These are phyloP conservation scores for Microtus pennsylvanicus DNA, from an alignment of 2,113 vertebrate species.

Conservation along the genomic window DNA sequence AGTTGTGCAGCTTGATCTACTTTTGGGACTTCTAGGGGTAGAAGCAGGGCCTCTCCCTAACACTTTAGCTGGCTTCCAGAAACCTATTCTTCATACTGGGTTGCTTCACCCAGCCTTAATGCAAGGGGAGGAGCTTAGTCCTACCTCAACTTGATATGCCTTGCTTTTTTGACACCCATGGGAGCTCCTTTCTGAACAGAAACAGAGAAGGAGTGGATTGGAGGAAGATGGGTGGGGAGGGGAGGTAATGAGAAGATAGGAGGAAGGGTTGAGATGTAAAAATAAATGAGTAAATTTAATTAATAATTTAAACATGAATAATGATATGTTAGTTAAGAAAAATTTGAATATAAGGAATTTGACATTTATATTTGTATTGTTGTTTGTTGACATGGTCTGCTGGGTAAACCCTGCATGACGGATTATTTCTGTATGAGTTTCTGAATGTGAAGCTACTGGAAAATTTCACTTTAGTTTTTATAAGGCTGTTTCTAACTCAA, in stretches of 20 bases:
- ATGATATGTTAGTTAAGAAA: no score
- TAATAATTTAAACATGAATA: no score
- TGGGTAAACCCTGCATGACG: slow-evolving; percentile 13
- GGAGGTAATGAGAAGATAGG: no score
- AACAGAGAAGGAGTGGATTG: no score
- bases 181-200: no score
- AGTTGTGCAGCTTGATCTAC: neutral
- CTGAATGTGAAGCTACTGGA: neutral
- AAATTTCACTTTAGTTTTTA: slow-evolving; percentile 23
- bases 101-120: neutral
- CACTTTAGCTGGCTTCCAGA: neutral
- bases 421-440: slow-evolving; percentile 52
- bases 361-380: no score
- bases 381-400: no score
- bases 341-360: no score
- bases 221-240: no score
- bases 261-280: neutral
- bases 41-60: neutral
- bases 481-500: neutral
- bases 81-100: neutral
- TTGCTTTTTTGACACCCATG: no score
- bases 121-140: neutral
- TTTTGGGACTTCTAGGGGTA: neutral
- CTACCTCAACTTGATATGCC: no score
- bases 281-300: neutral